Conservation (phyloP, 2,888 invertebrate genomes). For the Blomia tropicalis region DNA sequence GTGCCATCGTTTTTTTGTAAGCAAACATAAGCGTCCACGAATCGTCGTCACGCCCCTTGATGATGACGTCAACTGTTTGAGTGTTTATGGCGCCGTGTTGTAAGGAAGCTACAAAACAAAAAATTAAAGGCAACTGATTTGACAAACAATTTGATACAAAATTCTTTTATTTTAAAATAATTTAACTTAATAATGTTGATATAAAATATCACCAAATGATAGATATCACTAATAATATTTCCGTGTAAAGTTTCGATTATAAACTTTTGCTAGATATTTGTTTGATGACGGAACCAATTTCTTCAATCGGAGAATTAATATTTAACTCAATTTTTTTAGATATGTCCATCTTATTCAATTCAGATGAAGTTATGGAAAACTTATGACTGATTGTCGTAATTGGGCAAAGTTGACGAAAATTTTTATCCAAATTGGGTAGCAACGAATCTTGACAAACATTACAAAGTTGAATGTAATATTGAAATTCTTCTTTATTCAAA, state of each 20-base stretch:
- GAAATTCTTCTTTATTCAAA: conserved; percentile 9
- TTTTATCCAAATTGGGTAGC: background rate
- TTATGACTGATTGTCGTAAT: background rate
- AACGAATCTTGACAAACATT: background rate
- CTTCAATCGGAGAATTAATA: background rate
- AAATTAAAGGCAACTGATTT: background rate
- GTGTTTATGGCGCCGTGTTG: no score
- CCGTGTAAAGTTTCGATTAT: no score
- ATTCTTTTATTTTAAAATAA: background rate
- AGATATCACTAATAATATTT: no score
- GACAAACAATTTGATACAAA: background rate
- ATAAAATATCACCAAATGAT: no score
- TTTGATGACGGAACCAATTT: background rate
- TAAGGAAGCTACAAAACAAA: background rate
- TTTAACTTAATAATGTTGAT: no score
- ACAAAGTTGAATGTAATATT: background rate
- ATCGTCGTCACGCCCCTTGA: background rate
- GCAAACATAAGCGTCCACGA: no score
- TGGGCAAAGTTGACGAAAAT: conserved; percentile 3
- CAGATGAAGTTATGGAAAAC: background rate
- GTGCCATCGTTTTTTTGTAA: background rate
- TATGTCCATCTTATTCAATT: background rate
- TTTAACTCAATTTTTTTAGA: background rate
- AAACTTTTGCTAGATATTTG: background rate
- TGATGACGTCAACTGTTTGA: background rate